Evolutionary conservation across 2,113 vertebrate species (phyloP).

Genomic region (Rana temporaria): DNA sequence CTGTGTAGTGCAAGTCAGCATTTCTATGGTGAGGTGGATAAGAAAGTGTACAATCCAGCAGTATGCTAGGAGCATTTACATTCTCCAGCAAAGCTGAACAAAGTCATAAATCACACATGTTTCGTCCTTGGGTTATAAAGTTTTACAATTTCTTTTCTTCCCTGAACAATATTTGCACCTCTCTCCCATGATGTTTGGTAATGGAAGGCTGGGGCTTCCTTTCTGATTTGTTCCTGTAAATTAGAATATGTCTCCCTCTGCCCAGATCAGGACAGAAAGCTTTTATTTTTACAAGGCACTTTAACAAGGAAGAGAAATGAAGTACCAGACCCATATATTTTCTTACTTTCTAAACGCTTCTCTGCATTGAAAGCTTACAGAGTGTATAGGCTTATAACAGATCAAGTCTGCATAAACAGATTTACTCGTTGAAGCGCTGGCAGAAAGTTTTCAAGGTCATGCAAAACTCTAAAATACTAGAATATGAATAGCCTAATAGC

Average conservation of each 20-base stretch:
- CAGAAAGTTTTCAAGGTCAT: constrained; percentile 13
- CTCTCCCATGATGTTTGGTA: constrained; percentile 37
- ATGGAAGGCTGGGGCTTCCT: constrained; percentile 42
- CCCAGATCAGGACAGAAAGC: neutral
- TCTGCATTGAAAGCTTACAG: neutral
- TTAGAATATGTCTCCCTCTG: constrained; percentile 34
- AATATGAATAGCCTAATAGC: no score
- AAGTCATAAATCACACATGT: constrained; percentile 44
- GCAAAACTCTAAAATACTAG: no score
- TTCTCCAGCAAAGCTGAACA: constrained; percentile 25
- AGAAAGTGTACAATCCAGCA: constrained; percentile 9
- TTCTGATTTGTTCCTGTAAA: constrained; percentile 34
- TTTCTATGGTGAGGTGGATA: constrained; percentile 36
- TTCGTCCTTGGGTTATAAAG: constrained; percentile 46
- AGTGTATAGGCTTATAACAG: neutral
- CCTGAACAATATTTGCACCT: constrained; percentile 45
- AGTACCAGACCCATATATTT: constrained; percentile 3
- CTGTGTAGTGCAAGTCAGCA: constrained; percentile 14
- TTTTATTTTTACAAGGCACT: constrained; percentile 27
- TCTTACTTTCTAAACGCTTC: neutral
- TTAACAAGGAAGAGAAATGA: constrained; percentile 28
- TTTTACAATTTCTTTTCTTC: constrained; percentile 54
- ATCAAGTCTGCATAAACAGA: neutral
- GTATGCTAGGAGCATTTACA: constrained; percentile 1
- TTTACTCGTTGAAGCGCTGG: neutral